Percentiles rank a stretch among this genome's conserved stretches.
Conservation (phyloP, 1,140 invertebrate genomes). For the Sinella curviseta region DNA sequence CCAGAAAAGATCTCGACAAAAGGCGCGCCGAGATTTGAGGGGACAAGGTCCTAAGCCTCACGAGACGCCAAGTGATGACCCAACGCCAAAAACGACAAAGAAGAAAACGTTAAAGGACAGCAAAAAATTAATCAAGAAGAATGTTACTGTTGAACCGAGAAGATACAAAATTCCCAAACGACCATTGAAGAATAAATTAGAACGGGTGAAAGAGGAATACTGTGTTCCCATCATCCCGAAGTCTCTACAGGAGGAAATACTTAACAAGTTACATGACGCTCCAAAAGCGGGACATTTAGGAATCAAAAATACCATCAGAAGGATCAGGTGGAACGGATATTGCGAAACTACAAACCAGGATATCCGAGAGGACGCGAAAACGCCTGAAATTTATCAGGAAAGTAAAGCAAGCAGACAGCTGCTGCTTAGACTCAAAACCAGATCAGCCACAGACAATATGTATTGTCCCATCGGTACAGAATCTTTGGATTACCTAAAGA, state of each 20-base stretch:
- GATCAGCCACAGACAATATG: not conserved
- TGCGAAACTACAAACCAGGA: slow-evolving; percentile 36
- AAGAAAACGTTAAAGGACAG: not conserved
- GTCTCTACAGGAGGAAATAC: not conserved
- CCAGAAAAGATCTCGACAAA: not conserved
- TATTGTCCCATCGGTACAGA: not conserved
- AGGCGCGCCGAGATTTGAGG: too few relatives aligned
- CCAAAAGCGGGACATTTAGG: slow-evolving; percentile 30
- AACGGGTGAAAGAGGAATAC: not conserved
- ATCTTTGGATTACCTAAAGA: not conserved
- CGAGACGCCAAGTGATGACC: not conserved
- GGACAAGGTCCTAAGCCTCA: not conserved
- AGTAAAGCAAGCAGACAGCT: not conserved
- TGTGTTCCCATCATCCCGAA: not conserved
- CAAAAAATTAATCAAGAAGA: not conserved
- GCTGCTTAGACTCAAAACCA: not conserved
- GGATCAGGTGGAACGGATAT: slow-evolving; percentile 19
- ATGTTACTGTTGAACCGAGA: not conserved
- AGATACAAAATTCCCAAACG: not conserved
- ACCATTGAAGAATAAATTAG: not conserved
- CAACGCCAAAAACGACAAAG: not conserved
- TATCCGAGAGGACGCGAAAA: slow-evolving; percentile 22
- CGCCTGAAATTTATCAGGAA: slow-evolving; percentile 25
- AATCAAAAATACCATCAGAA: slow-evolving; percentile 13
- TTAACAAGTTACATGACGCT: slow-evolving; percentile 35